Evolutionary conservation across 1,140 invertebrate genomes (phyloP).

Genomic region (Archivesica marissinica): DNA sequence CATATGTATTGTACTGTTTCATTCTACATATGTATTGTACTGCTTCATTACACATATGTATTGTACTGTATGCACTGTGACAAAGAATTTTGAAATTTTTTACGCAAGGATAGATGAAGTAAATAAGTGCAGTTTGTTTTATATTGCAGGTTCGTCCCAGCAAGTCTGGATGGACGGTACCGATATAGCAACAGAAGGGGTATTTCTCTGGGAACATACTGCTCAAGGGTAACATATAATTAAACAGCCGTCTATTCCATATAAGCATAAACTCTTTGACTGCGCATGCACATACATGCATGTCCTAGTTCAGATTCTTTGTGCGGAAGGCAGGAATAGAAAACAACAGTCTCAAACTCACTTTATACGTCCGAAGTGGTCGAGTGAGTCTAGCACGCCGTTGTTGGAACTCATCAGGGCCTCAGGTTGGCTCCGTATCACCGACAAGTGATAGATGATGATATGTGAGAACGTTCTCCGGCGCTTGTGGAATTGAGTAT

Average conservation of each 20-base stretch:
- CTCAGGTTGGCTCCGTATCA: too few relatives aligned
- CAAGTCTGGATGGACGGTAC: slow-evolving; percentile 29
- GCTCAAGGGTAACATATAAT: neutral
- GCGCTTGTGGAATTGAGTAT: too few relatives aligned
- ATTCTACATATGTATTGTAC: neutral
- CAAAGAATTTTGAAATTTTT: neutral
- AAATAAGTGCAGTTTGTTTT: neutral
- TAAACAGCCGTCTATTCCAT: neutral
- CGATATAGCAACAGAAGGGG: neutral
- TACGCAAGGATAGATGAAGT: neutral
- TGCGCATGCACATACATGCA: neutral
- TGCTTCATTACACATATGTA: neutral
- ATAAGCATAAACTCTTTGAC: neutral
- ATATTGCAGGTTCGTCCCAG: neutral
- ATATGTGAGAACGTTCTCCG: too few relatives aligned
- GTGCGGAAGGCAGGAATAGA: neutral
- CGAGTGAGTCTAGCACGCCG: neutral
- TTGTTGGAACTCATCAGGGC: too few relatives aligned
- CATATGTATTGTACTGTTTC: neutral
- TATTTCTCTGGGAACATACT: slow-evolving; percentile 14
- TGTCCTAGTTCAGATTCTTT: neutral
- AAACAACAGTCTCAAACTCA: neutral
- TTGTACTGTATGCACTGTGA: neutral
- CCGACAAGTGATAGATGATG: too few relatives aligned
- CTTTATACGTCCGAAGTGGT: neutral